Percentiles rank a stretch among this genome's conserved stretches.
Conservation (phyloP, 2,888 invertebrate genomes). For the Odontocolon sp. region DNA sequence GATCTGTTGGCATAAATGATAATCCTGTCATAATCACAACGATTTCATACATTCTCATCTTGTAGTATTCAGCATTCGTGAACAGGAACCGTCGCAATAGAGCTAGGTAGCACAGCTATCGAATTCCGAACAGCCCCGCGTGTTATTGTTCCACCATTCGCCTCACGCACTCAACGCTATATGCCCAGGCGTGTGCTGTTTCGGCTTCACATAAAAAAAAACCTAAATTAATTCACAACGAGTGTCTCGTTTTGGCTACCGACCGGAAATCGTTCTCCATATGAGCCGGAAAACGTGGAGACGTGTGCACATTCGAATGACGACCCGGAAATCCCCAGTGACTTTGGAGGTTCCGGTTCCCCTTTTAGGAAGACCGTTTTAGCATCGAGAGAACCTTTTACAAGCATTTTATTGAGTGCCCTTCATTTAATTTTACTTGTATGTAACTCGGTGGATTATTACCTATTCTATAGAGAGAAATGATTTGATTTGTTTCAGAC, state of each 20-base stretch:
- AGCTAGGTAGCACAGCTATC: slow-evolving; percentile 29
- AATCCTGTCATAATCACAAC: no score
- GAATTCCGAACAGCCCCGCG: slow-evolving; percentile 45
- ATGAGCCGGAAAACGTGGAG: slow-evolving; percentile 45
- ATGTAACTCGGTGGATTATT: no score
- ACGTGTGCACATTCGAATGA: slow-evolving; percentile 31
- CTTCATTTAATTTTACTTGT: neutral
- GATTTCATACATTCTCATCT: slow-evolving; percentile 35
- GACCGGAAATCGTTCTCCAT: slow-evolving; percentile 41
- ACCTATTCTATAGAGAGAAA: no score
- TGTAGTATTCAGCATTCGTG: slow-evolving; percentile 15
- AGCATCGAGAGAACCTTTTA: neutral
- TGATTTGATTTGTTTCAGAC: slow-evolving; percentile 55
- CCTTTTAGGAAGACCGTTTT: neutral
- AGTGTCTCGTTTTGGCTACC: slow-evolving; percentile 22
- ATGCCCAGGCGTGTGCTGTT: slow-evolving; percentile 17
- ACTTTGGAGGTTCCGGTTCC: slow-evolving; percentile 4
- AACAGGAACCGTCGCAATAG: slow-evolving; percentile 21
- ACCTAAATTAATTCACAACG: slow-evolving; percentile 48
- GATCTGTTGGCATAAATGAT: no score
- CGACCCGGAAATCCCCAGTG: slow-evolving; percentile 33
- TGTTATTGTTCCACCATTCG: slow-evolving; percentile 40
- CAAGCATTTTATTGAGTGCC: neutral
- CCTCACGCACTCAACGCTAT: slow-evolving; percentile 41
- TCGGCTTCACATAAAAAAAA: slow-evolving; percentile 10